Base-by-base conservation (phyloP, 2,113 vertebrate species). In the Xenopus tropicalis region DNA sequence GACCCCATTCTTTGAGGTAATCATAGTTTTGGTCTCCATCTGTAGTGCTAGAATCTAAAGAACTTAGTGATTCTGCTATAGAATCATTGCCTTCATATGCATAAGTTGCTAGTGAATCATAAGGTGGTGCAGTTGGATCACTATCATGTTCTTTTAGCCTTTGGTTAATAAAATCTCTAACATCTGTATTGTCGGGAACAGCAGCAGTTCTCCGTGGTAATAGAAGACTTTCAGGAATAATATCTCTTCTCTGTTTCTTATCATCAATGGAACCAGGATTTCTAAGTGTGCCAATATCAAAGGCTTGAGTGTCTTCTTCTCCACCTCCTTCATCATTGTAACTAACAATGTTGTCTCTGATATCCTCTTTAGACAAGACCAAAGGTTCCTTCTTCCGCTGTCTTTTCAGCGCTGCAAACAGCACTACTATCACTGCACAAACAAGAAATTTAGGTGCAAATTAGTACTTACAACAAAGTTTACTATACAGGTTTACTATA, bases 261-360 rank as follows among this genome's bases (percentile, higher is more conserved):
- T 94, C 93, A 67, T 99, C 96, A 0, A 97, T 90, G 58, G 93
- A 94, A 29, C 96, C 95, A 1, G 97, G 96, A 79, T 99, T 98
- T 79, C 97, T 85, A 83, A 99, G 90, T 0, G 97, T 98, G 78
- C 97, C 95, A 0, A 99, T 98, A 80, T 99, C 97, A 79, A 99
- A 99, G 83, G 97, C 97, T 83, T 98, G 97, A 0, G 97, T 99
- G 86, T 99, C 97, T 82, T 99, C 97, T 86, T 99, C 97, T 66
- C 97, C 97, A 0, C 97, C 97, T 0, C 97, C 97, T 80, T 99
- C 97, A 11, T 99, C 97, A 1, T 99, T 98, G 72, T 99, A 99
- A 84, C 97, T 98, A 85, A 99, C 97, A 3, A 99, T 96, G 84
- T 99, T 99, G 91, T 99, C 97, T 82, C 97, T 89, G 83, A 98